A percentile compares a stretch with the other conserved stretches of the same genome.
Evolutionary conservation across 1,140 invertebrate genomes (phyloP).

Genomic region (Trichoplusia ni): DNA sequence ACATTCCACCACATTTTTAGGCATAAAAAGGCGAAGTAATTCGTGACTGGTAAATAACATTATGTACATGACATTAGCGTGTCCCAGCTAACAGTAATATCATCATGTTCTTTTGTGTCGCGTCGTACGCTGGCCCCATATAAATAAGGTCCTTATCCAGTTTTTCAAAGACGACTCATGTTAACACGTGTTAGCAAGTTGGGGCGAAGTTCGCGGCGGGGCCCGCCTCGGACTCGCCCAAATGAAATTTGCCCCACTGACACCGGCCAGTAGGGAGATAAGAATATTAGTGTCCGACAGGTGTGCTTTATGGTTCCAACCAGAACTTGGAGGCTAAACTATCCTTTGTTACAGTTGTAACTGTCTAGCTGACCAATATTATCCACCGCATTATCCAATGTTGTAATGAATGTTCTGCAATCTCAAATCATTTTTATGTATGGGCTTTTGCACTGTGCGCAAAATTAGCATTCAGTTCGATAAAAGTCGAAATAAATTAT

Average conservation of each 20-base stretch:
- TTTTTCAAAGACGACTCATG: slow-evolving; percentile 76
- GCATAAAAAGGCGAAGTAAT: slow-evolving; percentile 43
- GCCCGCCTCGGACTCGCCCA: slow-evolving; percentile 45
- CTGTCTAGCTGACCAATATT: slow-evolving; percentile 9
- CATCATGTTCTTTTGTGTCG: slow-evolving; percentile 74
- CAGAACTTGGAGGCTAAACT: slow-evolving; percentile 29
- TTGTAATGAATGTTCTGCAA: too few species aligned
- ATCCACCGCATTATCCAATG: too few species aligned
- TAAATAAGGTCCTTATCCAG: slow-evolving; percentile 78
- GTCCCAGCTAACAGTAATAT: slow-evolving; percentile 65
- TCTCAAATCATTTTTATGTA: too few species aligned
- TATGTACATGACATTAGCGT: slow-evolving; percentile 71
- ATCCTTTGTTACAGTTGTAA: slow-evolving; percentile 1
- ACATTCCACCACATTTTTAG: slow-evolving; percentile 39
- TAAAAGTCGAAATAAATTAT: too few species aligned
- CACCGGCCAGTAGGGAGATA: slow-evolving; percentile 49
- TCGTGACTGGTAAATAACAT: slow-evolving; percentile 62
- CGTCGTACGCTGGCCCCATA: slow-evolving; percentile 73
- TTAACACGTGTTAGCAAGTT: slow-evolving; percentile 74
- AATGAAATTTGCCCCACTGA: slow-evolving; percentile 77
- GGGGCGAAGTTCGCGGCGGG: slow-evolving; percentile 57
- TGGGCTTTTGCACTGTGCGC: too few species aligned
- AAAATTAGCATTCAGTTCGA: too few species aligned
- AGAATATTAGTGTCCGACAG: slow-evolving; percentile 48
- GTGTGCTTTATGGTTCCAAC: slow-evolving; percentile 61